Evolutionary conservation across 2,113 vertebrate species (phyloP).

Genomic region (Rhadina sibilatrix): DNA sequence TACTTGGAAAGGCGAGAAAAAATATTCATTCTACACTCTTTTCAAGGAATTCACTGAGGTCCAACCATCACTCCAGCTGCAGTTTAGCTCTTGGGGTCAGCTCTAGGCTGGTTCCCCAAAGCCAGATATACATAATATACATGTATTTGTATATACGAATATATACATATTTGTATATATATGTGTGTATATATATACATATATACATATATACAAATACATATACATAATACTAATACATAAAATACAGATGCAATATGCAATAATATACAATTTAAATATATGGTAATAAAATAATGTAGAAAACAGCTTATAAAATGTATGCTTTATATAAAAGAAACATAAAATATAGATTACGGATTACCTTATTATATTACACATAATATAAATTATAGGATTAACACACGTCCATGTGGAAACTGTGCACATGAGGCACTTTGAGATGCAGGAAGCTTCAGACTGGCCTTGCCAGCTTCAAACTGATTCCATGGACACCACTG

Average conservation of each 20-base stretch:
- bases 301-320: not conserved
- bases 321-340: not conserved
- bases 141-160: too few relatives aligned
- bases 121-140: not conserved
- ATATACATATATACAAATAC: too few relatives aligned
- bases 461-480: too few relatives aligned
- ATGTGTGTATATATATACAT: too few relatives aligned
- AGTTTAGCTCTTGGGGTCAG: not conserved
- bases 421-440: not conserved
- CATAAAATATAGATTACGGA: not conserved
- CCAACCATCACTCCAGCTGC: not conserved
- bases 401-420: not conserved
- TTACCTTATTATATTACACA: too few relatives aligned
- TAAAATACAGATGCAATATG: not conserved
- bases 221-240: too few relatives aligned
- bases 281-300: not conserved
- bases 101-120: not conserved
- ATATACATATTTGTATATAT: too few relatives aligned
- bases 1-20: not conserved
- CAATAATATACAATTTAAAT: not conserved
- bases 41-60: not conserved
- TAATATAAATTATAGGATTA: not conserved
- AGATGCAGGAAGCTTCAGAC: not conserved
- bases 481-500: not conserved
- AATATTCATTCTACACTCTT: not conserved